Evolutionary conservation across 2,797 vertebrate species (phyloP).

Genomic region (Notolabrus celidotus): DNA sequence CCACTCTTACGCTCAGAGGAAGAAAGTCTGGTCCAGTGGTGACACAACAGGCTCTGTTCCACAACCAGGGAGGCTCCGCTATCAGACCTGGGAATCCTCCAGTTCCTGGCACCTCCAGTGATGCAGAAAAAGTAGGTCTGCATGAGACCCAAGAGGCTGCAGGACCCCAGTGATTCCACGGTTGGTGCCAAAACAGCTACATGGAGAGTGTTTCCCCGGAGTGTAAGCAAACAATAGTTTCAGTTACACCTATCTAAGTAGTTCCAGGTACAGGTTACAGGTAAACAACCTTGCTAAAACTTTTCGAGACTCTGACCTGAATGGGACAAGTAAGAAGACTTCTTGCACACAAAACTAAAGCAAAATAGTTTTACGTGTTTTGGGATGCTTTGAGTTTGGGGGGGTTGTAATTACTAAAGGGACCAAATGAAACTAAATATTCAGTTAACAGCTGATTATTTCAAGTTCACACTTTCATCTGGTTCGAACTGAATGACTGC

Average conservation of each 20-base stretch:
- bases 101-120: slow-evolving; percentile 59
- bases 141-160: slow-evolving; percentile 49
- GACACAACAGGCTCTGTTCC: slow-evolving; percentile 64
- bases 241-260: slow-evolving; percentile 58
- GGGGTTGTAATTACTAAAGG: not conserved
- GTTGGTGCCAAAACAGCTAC: slow-evolving; percentile 62
- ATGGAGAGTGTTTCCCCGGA: slow-evolving; percentile 66
- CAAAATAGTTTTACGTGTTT: slow-evolving; percentile 13
- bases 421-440: too few species aligned
- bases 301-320: slow-evolving; percentile 27
- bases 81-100: slow-evolving; percentile 62
- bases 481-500: not conserved
- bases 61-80: slow-evolving; percentile 50
- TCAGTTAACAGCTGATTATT: not conserved
- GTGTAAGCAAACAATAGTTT: slow-evolving; percentile 43
- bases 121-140: slow-evolving; percentile 74
- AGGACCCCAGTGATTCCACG: slow-evolving; percentile 51
- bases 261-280: slow-evolving; percentile 50
- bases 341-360: slow-evolving; percentile 2
- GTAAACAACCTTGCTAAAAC: slow-evolving; percentile 45
- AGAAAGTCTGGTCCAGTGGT: slow-evolving; percentile 50
- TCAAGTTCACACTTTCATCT: too few species aligned
- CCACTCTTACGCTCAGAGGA: slow-evolving; percentile 64
- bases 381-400: not conserved
- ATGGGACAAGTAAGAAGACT: slow-evolving; percentile 9